Base-by-base conservation (phyloP, 2,113 vertebrate genomes). In the Grammomys dolichurus region DNA sequence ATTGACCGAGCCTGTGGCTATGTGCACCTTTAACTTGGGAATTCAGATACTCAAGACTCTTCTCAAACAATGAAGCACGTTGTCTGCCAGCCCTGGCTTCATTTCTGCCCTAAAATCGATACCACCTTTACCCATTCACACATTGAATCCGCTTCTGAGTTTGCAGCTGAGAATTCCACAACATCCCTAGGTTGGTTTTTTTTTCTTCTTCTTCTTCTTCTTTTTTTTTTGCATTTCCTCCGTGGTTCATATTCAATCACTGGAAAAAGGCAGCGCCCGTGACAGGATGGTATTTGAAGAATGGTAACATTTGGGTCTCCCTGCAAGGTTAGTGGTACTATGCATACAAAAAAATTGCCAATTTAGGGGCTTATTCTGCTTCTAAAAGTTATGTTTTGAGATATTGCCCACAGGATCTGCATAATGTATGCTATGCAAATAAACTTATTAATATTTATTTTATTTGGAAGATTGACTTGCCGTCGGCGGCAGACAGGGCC, bases 361-460 rank as follows among this genome's bases (percentile, higher is more conserved):
- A 84, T 92, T 90, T 95, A 97, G 93, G 56, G 60, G 73, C 96
- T 95, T 92, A 91, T 94, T 97, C 94, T 96, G 92, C 86, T 95
- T 90, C 77, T 76, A 81, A 96, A 92, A 92, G 65, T 90, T 95
- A 90, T 92, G 95, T 92, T 88, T 93, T 96, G 43, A 84, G 89
- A 87, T 94, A 91, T 70, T 67, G 70, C 46, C 96, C 67, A 89
- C 8, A 81, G 95, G 78, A 93, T 91, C 94, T 95, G 65, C 89
- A 90, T 88, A 88, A 98, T 92, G 54, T 81, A 93, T 82, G 36
- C 12, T 48, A 86, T 87, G 73, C 86, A 95, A 89, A 95, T 81
- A 91, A 95, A 91, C 85, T 56, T 91, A 91, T 95, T 96, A 95
- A 96, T 92, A 92, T 97, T 94, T 95, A 91, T 96, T 96, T 97